Evolutionary conservation across 2,888 invertebrate species (phyloP), one percentile per base, ranked within the genome.

Genomic region (Diachrysia chrysitis): DNA sequence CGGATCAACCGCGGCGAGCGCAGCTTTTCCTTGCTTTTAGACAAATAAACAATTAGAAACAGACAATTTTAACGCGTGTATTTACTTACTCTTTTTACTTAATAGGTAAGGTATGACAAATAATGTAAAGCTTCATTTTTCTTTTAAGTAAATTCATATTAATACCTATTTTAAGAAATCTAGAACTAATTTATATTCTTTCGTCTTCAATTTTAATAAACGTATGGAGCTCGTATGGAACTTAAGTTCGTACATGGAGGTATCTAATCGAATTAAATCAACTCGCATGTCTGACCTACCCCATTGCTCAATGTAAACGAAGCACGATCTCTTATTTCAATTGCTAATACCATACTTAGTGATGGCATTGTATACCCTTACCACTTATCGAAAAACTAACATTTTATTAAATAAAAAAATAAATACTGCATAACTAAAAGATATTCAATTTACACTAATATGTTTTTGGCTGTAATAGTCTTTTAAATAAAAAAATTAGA

Each of bases 221-320:
- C 48, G 48, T 69, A 63, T 46, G 57, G 37, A 23, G 57, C 55
- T 73, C 48, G 48, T 69, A 63, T 46, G 57, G 37, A 23, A 59
- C 55, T 73, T 55, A 69, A 71, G 12, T 46, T 58, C 62, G 29
- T 76, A 74, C 77, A 78, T 56, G 65, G 64, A 16, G 37, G 63
- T 67, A 62, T 73, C 75, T 73, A 66, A 84, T 83, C 69, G 78
- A 80, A 89, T 87, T 84, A 88, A 90, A 88, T 86, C 86, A 81
- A 81, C 81, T 84, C 87, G 87, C 92, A 91, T 91, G 91, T 91
- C 83, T 92, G 93, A 94, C 94, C 93, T 94, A 93, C 91, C 93
- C 92, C 85, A 92, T 92, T 92, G 89, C 91, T 90, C 85, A 90
- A 89, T 82, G 83, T 87, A 89, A 85, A 82, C 90, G 83, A 81